Evolutionary conservation across 2,113 vertebrate species (phyloP).

Genomic region (Mellivora capensis): DNA sequence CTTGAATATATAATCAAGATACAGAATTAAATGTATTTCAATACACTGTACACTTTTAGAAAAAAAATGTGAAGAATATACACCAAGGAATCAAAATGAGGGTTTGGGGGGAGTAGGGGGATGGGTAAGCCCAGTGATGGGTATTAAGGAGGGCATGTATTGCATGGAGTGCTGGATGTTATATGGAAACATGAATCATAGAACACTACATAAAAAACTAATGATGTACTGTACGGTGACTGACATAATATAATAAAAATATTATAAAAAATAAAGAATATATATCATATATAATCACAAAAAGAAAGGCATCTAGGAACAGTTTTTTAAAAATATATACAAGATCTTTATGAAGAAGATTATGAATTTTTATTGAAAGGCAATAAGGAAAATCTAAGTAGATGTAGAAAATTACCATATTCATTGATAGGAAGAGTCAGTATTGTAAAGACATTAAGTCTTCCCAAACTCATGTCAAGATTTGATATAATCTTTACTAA

Average conservation of each 20-base stretch:
- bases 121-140: no score
- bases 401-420: neutral
- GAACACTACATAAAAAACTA: no score
- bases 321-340: neutral
- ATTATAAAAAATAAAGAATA: neutral
- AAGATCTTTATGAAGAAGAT: neutral
- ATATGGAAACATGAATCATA: no score
- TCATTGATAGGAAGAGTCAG: neutral
- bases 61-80: neutral
- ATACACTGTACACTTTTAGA: neutral
- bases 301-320: neutral
- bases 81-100: no score
- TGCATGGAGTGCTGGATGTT: no score
- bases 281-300: neutral
- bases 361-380: neutral
- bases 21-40: neutral
- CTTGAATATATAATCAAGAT: neutral
- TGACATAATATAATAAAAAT: no score
- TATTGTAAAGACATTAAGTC: neutral
- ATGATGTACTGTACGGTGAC: no score
- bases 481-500: neutral
- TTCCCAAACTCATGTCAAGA: neutral
- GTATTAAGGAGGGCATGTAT: no score
- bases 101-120: no score
- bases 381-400: neutral